phyloP scores from a whole-genome alignment of 2,888 invertebrate genomes.

The Zhuqinia jingwanae region DNA sequence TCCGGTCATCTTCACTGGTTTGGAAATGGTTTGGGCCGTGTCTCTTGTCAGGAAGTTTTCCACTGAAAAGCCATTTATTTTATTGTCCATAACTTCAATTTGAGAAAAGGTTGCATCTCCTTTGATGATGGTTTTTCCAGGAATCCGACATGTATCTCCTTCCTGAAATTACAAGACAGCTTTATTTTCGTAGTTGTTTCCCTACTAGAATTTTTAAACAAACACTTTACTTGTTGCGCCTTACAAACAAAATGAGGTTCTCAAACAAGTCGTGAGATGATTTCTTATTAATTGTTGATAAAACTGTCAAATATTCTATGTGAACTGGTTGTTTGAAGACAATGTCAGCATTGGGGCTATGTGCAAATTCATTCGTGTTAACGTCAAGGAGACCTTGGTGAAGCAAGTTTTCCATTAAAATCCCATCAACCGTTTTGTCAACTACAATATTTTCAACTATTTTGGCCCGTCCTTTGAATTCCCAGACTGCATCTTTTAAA shows the following conservation, averaged over 20 bases:
- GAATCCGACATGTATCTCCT: slow-evolving; percentile 45
- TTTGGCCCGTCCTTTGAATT: slow-evolving; percentile 47
- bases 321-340: slow-evolving; percentile 68
- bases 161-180: slow-evolving; percentile 31
- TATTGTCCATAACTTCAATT: slow-evolving; percentile 42
- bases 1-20: slow-evolving; percentile 51
- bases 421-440: slow-evolving; percentile 65
- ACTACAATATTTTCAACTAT: slow-evolving; percentile 67
- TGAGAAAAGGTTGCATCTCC: slow-evolving; percentile 44
- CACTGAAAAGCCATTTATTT: slow-evolving; percentile 62
- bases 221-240: background rate
- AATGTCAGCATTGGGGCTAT: slow-evolving; percentile 69
- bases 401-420: slow-evolving; percentile 62
- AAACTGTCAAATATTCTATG: slow-evolving; percentile 64
- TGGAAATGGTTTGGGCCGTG: slow-evolving; percentile 67
- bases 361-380: slow-evolving; percentile 11
- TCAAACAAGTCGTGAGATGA: slow-evolving; percentile 69
- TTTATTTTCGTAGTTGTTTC: slow-evolving; percentile 29
- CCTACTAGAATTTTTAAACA: background rate
- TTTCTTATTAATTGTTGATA: slow-evolving; percentile 68
- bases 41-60: slow-evolving; percentile 64
- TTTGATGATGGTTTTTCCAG: slow-evolving; percentile 66
- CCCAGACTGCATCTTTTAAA: slow-evolving; percentile 61
- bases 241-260: slow-evolving; percentile 72
- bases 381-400: slow-evolving; percentile 63